Conservation (phyloP, 1,140 invertebrate genomes). For the Zaprionus taronus region DNA sequence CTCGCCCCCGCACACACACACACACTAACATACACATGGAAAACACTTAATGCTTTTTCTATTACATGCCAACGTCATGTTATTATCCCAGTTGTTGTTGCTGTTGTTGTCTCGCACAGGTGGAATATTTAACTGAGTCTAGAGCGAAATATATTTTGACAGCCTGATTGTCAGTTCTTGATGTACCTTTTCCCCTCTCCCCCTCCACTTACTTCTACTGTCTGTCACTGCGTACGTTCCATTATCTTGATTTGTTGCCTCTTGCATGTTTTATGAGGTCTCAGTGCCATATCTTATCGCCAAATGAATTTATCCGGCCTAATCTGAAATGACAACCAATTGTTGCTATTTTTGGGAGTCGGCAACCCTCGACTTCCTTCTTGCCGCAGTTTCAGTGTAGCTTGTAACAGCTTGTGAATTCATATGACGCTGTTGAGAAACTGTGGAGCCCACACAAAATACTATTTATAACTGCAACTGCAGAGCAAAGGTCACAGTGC, state of each 20-base stretch:
- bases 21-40: not conserved
- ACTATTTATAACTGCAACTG: conserved; percentile 1
- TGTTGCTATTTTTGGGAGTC: conserved; percentile 54
- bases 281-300: conserved; percentile 63
- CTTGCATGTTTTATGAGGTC: conserved; percentile 56
- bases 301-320: conserved; percentile 42
- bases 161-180: conserved; percentile 64
- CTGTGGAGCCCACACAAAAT: not conserved
- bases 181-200: conserved; percentile 14
- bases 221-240: not conserved
- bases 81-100: conserved; percentile 16
- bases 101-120: conserved; percentile 43
- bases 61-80: conserved; percentile 40
- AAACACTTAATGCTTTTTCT: conserved; percentile 40
- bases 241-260: conserved; percentile 20
- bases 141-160: conserved; percentile 67
- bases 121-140: conserved; percentile 32
- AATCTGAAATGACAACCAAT: conserved; percentile 58
- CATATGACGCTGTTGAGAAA: not conserved
- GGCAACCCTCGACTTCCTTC: not conserved
- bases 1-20: conserved; percentile 22
- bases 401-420: not conserved
- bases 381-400: not conserved
- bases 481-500: conserved; percentile 18
- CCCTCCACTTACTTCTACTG: not conserved